These are phyloP conservation scores for Calycopis cecrops DNA, from an alignment of 1,140 invertebrate genomes.

Conservation along the genomic window DNA sequence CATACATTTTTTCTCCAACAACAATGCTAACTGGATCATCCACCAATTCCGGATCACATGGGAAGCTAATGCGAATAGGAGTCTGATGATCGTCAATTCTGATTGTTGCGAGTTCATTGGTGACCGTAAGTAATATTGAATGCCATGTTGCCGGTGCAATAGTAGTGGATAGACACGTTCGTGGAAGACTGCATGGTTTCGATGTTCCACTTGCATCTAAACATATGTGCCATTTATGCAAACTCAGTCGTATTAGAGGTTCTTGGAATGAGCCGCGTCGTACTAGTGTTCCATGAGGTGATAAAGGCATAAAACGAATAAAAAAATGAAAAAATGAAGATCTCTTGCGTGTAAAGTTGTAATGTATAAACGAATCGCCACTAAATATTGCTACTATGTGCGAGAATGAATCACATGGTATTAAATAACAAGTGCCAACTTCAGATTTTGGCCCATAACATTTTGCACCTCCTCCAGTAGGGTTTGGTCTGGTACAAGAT, in stretches of 20 bases:
- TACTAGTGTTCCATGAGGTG: constrained; percentile 50
- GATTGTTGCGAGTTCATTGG: constrained; percentile 42
- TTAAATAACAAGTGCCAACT: constrained; percentile 47
- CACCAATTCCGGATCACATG: constrained; percentile 51
- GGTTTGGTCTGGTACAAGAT: constrained; percentile 56
- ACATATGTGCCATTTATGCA: constrained; percentile 61
- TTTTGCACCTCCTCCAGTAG: constrained; percentile 37
- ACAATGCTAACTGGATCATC: constrained; percentile 43
- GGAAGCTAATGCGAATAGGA: constrained; percentile 38
- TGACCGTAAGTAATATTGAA: constrained; percentile 45
- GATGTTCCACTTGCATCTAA: constrained; percentile 46
- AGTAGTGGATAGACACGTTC: constrained; percentile 39
- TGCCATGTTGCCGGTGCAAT: constrained; percentile 52
- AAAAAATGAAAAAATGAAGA: constrained; percentile 57
- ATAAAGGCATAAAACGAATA: constrained; percentile 54
- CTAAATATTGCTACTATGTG: constrained; percentile 50
- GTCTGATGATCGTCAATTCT: constrained; percentile 45
- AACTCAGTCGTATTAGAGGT: constrained; percentile 41
- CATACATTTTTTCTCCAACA: constrained; percentile 53
- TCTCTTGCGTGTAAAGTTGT: constrained; percentile 44
- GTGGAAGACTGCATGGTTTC: constrained; percentile 39
- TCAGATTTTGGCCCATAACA: constrained; percentile 52
- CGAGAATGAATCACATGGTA: constrained; percentile 47
- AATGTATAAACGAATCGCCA: constrained; percentile 52
- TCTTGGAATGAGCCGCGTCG: constrained; percentile 37